Percentiles rank a stretch among this genome's conserved stretches.
Conservation (phyloP, 2,888 invertebrate genomes). For the Lycaena phlaeas region DNA sequence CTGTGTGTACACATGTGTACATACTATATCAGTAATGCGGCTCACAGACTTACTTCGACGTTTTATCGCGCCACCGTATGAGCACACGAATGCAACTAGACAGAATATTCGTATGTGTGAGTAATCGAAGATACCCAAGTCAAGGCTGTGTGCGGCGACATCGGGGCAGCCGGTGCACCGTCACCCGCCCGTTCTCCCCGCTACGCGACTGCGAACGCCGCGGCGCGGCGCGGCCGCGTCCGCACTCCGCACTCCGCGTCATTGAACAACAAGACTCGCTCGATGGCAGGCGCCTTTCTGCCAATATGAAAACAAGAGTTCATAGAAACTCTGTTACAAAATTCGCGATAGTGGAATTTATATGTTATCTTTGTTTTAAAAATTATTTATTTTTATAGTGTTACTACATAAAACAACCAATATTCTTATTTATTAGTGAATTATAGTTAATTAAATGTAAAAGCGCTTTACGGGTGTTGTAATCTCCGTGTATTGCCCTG, state of each 20-base stretch:
- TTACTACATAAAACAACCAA: constrained; percentile 56
- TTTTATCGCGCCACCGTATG: constrained; percentile 46
- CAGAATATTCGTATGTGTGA: constrained; percentile 49
- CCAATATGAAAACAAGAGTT: constrained; percentile 68
- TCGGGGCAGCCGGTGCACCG: constrained; percentile 69
- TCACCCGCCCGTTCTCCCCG: constrained; percentile 56
- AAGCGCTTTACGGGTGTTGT: constrained; percentile 48
- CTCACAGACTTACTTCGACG: constrained; percentile 37
- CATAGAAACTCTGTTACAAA: constrained; percentile 58
- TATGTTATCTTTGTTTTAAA: constrained; percentile 59
- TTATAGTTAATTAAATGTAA: constrained; percentile 60
- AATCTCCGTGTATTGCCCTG: constrained; percentile 58
- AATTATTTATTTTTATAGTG: constrained; percentile 70
- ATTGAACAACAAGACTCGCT: constrained; percentile 72
- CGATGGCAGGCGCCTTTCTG: constrained; percentile 68
- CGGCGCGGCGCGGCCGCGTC: constrained; percentile 53
- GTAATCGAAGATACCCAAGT: constrained; percentile 38
- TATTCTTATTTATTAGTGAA: constrained; percentile 70
- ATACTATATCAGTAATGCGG: constrained; percentile 36
- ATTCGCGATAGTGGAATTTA: constrained; percentile 68
- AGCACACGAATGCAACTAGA: constrained; percentile 62
- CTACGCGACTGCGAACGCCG: constrained; percentile 66
- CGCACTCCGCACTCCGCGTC: constrained; percentile 38
- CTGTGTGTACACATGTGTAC: constrained; percentile 37
- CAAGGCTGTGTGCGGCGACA: constrained; percentile 54